A percentile compares a stretch with the other conserved stretches of the same genome.
These are phyloP conservation scores for Melanotaenia nigrans DNA, from an alignment of 2,797 vertebrate species.

Conservation along the genomic window DNA sequence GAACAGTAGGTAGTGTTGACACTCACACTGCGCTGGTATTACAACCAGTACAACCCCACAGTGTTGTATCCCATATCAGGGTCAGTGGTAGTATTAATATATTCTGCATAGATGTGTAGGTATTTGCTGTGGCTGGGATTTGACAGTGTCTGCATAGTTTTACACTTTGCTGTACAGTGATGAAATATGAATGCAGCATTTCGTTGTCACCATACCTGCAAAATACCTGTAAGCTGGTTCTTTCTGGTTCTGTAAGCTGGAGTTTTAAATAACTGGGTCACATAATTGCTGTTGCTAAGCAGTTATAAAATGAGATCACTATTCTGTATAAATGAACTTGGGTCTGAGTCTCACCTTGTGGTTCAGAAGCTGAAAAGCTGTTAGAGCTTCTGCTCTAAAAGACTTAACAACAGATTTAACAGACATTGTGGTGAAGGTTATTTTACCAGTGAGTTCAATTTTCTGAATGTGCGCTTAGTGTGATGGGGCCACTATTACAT, in stretches of 20 bases:
- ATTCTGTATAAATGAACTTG: slow-evolving; percentile 48
- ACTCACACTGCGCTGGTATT: slow-evolving; percentile 41
- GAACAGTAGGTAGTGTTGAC: slow-evolving; percentile 54
- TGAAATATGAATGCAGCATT: slow-evolving; percentile 47
- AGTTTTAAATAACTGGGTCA: slow-evolving; percentile 49
- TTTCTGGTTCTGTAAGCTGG: slow-evolving; percentile 1
- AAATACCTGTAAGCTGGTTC: slow-evolving; percentile 48
- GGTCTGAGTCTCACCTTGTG: slow-evolving; percentile 40
- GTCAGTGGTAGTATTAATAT: slow-evolving; percentile 37
- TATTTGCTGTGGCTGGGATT: slow-evolving; percentile 26
- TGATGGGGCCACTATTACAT: slow-evolving; percentile 67
- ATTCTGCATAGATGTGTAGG: slow-evolving; percentile 16
- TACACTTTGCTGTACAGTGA: slow-evolving; percentile 27
- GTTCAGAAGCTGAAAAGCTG: slow-evolving; percentile 30
- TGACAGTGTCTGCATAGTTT: slow-evolving; percentile 5
- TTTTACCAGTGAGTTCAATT: slow-evolving; percentile 69
- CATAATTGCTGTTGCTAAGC: slow-evolving; percentile 25
- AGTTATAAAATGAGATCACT: slow-evolving; percentile 44
- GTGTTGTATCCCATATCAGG: slow-evolving; percentile 37
- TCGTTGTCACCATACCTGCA: slow-evolving; percentile 37
- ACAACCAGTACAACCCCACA: slow-evolving; percentile 29
- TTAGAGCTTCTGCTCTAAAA: slow-evolving; percentile 32
- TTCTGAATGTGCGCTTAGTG: slow-evolving; percentile 60
- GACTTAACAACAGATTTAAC: slow-evolving; percentile 47
- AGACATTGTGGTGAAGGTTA: slow-evolving; percentile 51